Percentiles rank a stretch among this genome's conserved stretches.
Conservation (phyloP, 2,113 vertebrate species). For the Geococcyx californianus region DNA sequence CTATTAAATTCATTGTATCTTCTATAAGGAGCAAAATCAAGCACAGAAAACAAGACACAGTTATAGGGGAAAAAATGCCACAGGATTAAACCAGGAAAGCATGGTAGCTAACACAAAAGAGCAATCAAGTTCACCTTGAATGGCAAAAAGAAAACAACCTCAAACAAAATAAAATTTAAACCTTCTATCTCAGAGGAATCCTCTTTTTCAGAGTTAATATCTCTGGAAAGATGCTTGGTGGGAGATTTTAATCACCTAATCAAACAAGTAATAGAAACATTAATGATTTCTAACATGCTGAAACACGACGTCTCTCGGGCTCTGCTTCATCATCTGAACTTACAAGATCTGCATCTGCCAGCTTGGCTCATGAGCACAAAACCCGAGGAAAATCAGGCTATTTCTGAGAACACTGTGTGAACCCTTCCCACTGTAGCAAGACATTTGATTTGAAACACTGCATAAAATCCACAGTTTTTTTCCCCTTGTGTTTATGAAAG, state of each 20-base stretch:
- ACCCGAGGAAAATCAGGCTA: not conserved
- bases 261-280: constrained; percentile 52
- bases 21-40: not conserved
- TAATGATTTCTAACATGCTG: constrained; percentile 43
- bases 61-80: not conserved
- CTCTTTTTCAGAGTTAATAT: not conserved
- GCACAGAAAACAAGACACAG: not conserved
- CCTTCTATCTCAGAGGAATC: constrained; percentile 9
- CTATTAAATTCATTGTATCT: constrained; percentile 8
- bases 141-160: not conserved
- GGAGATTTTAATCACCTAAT: constrained; percentile 47
- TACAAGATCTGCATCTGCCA: constrained; percentile 40
- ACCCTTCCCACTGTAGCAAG: not conserved
- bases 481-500: not conserved
- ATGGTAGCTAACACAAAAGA: not conserved
- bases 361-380: not conserved
- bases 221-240: not conserved
- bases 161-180: not conserved
- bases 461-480: fast-evolving
- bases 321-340: constrained; percentile 16
- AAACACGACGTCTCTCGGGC: not conserved
- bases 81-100: not conserved
- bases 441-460: not conserved
- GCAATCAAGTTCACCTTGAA: not conserved
- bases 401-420: not conserved